phyloP scores from a whole-genome alignment of 2,113 vertebrate species.

The Gymnobelideus leadbeateri region DNA sequence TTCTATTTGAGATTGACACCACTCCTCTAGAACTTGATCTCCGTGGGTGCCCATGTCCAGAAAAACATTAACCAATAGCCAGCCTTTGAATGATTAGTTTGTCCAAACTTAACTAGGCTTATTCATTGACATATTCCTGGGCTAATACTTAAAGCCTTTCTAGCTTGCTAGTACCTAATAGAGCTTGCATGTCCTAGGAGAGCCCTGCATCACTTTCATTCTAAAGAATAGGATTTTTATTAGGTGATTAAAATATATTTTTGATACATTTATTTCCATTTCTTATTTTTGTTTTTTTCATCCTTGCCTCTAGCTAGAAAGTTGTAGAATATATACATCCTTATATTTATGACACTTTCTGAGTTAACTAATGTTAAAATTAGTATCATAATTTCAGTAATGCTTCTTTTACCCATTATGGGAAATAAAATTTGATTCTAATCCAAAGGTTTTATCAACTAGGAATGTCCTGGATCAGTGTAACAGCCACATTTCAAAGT shows the following conservation, averaged over 20 bases:
- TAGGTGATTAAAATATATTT: background rate
- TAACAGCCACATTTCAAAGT: constrained; percentile 50
- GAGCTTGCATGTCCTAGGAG: background rate
- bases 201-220: background rate
- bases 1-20: background rate
- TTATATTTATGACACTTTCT: constrained; percentile 38
- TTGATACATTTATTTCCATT: constrained; percentile 31
- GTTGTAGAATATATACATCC: background rate
- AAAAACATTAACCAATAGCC: background rate
- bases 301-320: constrained; percentile 27
- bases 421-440: constrained; percentile 52
- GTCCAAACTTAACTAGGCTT: background rate
- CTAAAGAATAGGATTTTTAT: background rate
- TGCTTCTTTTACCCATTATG: constrained; percentile 40
- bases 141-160: background rate
- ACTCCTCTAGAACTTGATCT: background rate
- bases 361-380: constrained; percentile 30
- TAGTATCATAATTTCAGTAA: constrained; percentile 35
- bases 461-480: constrained; percentile 20
- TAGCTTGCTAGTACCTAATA: background rate
- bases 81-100: background rate
- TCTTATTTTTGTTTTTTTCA: constrained; percentile 33
- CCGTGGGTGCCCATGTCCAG: background rate
- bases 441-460: constrained; percentile 46
- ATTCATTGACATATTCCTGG: background rate